Evolutionary conservation across 2,113 vertebrate genomes (phyloP), one percentile per base, ranked within the genome.

Genomic region (Eublepharis macularius): DNA sequence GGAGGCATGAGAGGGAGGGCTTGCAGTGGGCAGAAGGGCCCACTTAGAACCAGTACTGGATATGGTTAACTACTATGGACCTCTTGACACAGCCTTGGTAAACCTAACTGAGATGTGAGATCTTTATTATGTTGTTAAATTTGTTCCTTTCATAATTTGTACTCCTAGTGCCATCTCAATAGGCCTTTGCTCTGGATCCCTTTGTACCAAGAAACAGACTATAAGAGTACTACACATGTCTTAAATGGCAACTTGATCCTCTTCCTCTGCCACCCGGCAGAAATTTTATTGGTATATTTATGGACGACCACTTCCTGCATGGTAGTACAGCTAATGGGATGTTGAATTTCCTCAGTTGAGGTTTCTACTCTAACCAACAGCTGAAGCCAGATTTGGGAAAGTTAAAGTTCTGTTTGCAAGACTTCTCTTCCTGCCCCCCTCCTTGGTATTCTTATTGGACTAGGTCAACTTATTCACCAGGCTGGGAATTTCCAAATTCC

Each of bases 401-500:
- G 21, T 68, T 80, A 72, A 51, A 34, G 24, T 54, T 34, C 57
- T 57, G 29, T 80, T 21, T 60, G 32, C 57, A 65, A 49, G 74
- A 4, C 69, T 73, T 1, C 49, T 47, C 32, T 14, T 4, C 12
- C 29, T 8, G 34, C 13, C 60, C 49, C n/a, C 26, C 19, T 4
- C 54, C 29, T 10, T 9, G 3, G 2, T 51, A 17, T 49, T 79
- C 26, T 73, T 77, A 88, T 90, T 92, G 89, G 83, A 86, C 88
- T 4, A 12, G 88, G 63, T 81, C 94, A 92, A 68, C 24, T 1
- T 36, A 86, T 29, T 34, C 74, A 57, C 76, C 43, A 66, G 51
- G 81, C 76, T 75, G 89, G 94, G 90, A 92, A 92, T 90, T 91
- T 86, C 83, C 89, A 85, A 65, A 76, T 3, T 65, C 49, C 74